These are phyloP conservation scores for Trachymyrmex cornetzi DNA, from an alignment of 1,140 invertebrate genomes.

Conservation along the genomic window DNA sequence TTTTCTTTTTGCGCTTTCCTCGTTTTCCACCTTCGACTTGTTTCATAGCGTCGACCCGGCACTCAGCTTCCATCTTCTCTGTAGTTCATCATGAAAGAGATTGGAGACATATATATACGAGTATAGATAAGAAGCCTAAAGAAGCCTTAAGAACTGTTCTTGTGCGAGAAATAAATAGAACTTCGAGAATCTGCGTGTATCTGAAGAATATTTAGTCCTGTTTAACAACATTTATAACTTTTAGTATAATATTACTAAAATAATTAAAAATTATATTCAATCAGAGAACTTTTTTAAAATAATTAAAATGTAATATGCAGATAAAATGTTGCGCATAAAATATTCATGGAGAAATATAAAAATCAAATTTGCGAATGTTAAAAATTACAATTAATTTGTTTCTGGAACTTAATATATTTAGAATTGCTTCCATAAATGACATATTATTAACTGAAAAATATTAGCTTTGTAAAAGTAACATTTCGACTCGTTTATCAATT, in stretches of 20 bases:
- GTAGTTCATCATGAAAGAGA: constrained; percentile 45
- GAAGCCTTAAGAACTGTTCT: constrained; percentile 34
- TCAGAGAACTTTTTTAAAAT: background rate
- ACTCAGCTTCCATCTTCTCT: constrained; percentile 3
- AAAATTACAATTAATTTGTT: constrained; percentile 1
- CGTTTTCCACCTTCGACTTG: background rate
- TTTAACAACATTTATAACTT: background rate
- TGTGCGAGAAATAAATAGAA: constrained; percentile 32
- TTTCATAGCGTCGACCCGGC: constrained; percentile 36
- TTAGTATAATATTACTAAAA: background rate
- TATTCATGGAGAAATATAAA: background rate
- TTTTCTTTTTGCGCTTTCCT: constrained; percentile 4
- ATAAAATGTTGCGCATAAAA: background rate
- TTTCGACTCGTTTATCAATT: constrained; percentile 37
- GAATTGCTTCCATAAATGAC: background rate
- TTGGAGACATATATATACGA: constrained; percentile 12
- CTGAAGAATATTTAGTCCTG: background rate
- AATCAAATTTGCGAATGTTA: background rate
- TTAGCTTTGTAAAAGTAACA: background rate
- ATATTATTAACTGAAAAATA: background rate
- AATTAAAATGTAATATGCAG: background rate
- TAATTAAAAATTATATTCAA: background rate
- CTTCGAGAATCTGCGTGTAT: background rate
- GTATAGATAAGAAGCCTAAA: constrained; percentile 55
- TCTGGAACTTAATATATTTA: background rate